These are phyloP conservation scores for Gonatopus flavifemur DNA, from an alignment of 1,140 invertebrate genomes.

Conservation along the genomic window DNA sequence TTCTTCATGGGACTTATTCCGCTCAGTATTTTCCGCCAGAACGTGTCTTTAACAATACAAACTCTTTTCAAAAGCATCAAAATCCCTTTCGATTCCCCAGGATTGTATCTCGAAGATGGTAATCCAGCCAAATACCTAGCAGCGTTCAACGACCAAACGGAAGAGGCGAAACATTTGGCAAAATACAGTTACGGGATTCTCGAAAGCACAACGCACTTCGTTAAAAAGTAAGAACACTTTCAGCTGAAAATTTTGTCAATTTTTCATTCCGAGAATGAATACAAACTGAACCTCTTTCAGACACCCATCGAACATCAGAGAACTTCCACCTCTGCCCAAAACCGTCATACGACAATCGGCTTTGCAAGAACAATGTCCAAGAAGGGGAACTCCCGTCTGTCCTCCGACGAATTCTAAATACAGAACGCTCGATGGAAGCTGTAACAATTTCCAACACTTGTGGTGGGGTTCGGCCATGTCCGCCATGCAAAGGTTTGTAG, in stretches of 20 bases:
- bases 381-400: constrained; percentile 63
- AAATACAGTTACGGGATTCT: constrained; percentile 70
- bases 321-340: constrained; percentile 29
- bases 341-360: constrained; percentile 28
- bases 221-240: constrained; percentile 37
- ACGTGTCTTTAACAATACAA: too few species aligned
- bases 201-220: constrained; percentile 54
- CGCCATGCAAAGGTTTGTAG: constrained; percentile 66
- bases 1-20: too few species aligned
- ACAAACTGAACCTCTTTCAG: constrained; percentile 20
- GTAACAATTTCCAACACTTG: constrained; percentile 77
- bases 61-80: too few species aligned
- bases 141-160: constrained; percentile 70
- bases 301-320: constrained; percentile 33
- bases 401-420: constrained; percentile 65
- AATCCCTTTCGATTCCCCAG: constrained; percentile 54
- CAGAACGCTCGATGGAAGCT: constrained; percentile 81
- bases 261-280: constrained; percentile 22
- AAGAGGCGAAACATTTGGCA: constrained; percentile 65
- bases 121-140: constrained; percentile 75
- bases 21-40: too few species aligned
- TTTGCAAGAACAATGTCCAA: constrained; percentile 66
- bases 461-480: constrained; percentile 83
- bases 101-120: constrained; percentile 64
- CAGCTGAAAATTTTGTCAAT: too few species aligned